A percentile compares a stretch with the other conserved stretches of the same genome.
These are phyloP conservation scores for Catharus minimus DNA, from an alignment of 2,113 vertebrate species.

Conservation along the genomic window DNA sequence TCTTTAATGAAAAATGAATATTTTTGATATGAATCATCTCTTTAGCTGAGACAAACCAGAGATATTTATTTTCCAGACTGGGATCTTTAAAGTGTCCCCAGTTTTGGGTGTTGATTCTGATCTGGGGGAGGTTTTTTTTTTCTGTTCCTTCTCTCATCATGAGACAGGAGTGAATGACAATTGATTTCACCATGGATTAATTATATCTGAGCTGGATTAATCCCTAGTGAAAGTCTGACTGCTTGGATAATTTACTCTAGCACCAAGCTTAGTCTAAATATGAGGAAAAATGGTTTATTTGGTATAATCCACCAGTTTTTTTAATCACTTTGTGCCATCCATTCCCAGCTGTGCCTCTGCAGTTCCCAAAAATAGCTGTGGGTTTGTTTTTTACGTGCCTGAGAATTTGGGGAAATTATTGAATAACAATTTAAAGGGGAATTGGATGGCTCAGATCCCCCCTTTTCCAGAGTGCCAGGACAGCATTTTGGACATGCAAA, in stretches of 20 bases:
- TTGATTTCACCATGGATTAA: conserved; percentile 9
- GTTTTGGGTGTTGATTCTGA: background rate
- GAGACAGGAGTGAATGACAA: background rate
- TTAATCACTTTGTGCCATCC: rapidly evolving
- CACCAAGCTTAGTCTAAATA: background rate
- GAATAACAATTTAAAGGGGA: background rate
- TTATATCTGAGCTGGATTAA: background rate
- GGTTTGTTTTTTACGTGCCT: background rate
- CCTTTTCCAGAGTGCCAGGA: background rate
- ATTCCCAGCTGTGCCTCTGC: background rate
- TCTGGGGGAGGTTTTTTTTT: background rate
- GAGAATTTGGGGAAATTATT: background rate
- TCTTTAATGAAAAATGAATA: background rate
- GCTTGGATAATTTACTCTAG: background rate
- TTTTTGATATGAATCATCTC: background rate
- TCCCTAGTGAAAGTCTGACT: background rate
- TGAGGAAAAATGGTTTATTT: background rate
- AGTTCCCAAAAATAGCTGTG: background rate
- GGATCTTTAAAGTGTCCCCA: background rate
- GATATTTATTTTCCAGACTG: conserved; percentile 2
- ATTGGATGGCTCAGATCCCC: background rate
- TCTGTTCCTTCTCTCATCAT: background rate
- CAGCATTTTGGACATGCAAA: background rate
- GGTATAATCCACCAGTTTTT: background rate
- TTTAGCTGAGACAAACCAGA: background rate